Percentiles rank a stretch among this genome's conserved stretches.
phyloP scores from a whole-genome alignment of 2,888 invertebrate genomes.

The Drosophila borealis region DNA sequence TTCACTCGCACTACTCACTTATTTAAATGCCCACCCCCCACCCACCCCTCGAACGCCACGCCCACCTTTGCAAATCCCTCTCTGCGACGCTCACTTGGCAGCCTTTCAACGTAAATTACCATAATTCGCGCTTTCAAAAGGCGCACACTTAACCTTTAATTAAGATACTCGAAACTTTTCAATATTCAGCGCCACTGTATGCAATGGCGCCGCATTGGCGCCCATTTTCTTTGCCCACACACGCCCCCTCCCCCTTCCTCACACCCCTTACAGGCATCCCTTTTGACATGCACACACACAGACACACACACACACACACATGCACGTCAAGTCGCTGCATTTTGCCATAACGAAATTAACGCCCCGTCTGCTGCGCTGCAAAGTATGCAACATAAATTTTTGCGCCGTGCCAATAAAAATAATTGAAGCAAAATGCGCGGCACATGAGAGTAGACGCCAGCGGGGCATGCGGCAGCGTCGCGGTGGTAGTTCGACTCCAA shows the following conservation, averaged over 20 bases:
- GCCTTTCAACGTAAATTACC: conserved; percentile 72
- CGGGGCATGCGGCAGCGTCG: background rate
- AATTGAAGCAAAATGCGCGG: conserved; percentile 67
- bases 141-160: conserved; percentile 75
- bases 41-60: too few relatives aligned
- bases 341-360: conserved; percentile 77
- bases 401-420: conserved; percentile 74
- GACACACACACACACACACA: conserved; percentile 15
- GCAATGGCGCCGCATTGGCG: conserved; percentile 63
- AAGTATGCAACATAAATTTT: conserved; percentile 76
- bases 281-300: conserved; percentile 16
- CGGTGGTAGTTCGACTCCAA: conserved; percentile 39
- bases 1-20: conserved; percentile 16
- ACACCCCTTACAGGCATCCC: background rate
- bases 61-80: conserved; percentile 7
- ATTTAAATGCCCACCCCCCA: background rate
- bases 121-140: conserved; percentile 70
- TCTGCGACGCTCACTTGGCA: conserved; percentile 35
- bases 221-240: conserved; percentile 22
- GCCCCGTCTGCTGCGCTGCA: conserved; percentile 66
- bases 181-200: conserved; percentile 67
- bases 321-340: conserved; percentile 65
- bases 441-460: conserved; percentile 18
- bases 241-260: conserved; percentile 3
- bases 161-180: conserved; percentile 76